Percentiles rank a stretch among this genome's conserved stretches.
Conservation (phyloP, 2,113 vertebrate species). For the Ciconia boyciana region DNA sequence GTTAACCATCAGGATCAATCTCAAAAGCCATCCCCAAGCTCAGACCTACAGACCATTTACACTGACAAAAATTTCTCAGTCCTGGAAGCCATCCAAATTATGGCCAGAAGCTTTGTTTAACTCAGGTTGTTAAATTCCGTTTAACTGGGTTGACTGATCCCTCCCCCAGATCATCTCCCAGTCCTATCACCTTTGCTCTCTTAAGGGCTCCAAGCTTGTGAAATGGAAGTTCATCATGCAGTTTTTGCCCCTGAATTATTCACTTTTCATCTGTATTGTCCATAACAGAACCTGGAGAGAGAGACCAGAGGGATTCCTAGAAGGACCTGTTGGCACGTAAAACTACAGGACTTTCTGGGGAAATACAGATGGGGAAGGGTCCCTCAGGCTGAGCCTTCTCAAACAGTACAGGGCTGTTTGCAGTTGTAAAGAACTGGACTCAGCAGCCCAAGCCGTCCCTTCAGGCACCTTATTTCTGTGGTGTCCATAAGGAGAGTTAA, state of each 20-base stretch:
- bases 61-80: background rate
- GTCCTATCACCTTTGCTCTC: accelerated
- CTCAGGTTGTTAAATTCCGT: background rate
- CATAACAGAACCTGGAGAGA: background rate
- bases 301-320: background rate
- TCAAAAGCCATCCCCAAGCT: background rate
- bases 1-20: background rate
- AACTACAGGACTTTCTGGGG: background rate
- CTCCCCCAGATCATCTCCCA: background rate
- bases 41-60: background rate
- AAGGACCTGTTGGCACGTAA: background rate
- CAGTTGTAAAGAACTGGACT: background rate
- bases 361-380: background rate
- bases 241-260: background rate
- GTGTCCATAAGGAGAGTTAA: background rate
- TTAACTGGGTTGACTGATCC: background rate
- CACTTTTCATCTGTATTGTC: background rate
- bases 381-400: background rate
- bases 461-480: background rate
- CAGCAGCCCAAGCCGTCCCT: background rate
- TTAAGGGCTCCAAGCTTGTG: background rate
- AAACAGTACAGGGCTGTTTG: background rate
- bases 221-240: background rate
- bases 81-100: background rate
- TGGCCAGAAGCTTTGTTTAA: background rate